These are phyloP conservation scores for Salminus brasiliensis DNA, from an alignment of 2,113 vertebrate genomes.

Conservation along the genomic window DNA sequence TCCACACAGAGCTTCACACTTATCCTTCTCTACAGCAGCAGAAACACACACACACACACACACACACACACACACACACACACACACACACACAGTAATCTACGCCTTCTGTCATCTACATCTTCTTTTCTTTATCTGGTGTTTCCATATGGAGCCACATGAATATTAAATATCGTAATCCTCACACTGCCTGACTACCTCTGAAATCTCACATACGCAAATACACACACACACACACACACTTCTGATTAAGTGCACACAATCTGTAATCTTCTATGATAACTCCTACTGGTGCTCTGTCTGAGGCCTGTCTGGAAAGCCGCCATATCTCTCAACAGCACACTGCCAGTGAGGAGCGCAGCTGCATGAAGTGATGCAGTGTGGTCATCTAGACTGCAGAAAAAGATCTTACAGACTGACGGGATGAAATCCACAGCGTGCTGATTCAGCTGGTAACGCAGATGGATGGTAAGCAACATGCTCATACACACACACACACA, in stretches of 20 bases:
- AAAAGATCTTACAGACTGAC: not conserved
- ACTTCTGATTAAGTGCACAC: not conserved
- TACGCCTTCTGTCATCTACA: slow-evolving; percentile 16
- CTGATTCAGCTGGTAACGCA: not conserved
- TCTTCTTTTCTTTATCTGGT: slow-evolving; percentile 53
- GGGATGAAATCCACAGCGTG: not conserved
- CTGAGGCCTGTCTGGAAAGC: not conserved
- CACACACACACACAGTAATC: slow-evolving; percentile 9
- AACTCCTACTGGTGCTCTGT: not conserved
- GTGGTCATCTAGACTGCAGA: not conserved
- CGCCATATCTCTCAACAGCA: not conserved
- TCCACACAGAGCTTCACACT: slow-evolving; percentile 26
- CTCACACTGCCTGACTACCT: slow-evolving; percentile 36
- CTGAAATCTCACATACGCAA: slow-evolving; percentile 11
- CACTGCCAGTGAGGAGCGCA: not conserved
- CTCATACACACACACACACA: slow-evolving; percentile 37
- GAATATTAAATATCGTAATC: slow-evolving; percentile 55
- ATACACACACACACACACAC: slow-evolving; percentile 36
- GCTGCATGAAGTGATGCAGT: not conserved
- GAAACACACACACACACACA: slow-evolving; percentile 11
- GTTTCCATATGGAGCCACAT: slow-evolving; percentile 39
- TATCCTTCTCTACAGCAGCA: slow-evolving; percentile 9
- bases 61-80: slow-evolving; percentile 2
- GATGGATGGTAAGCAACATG: not conserved
- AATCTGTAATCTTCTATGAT: not conserved